Conservation (phyloP, 2,797 vertebrate species). For the Euthynnus affinis region DNA sequence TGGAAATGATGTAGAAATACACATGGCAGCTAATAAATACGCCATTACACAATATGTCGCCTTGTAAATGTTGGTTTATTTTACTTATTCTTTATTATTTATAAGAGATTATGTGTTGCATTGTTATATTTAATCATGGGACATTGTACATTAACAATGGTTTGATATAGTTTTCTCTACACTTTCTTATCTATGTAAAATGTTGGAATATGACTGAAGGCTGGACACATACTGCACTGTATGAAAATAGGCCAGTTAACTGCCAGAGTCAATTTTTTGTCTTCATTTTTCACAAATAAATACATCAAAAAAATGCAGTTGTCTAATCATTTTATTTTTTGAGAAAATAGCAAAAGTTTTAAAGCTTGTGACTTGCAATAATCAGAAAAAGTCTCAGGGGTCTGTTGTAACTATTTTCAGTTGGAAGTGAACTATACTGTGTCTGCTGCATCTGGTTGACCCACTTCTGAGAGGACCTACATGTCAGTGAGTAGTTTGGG, state of each 20-base stretch:
- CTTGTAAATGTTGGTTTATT: conserved; percentile 42
- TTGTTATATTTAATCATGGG: conserved; percentile 8
- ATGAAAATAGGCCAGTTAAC: not conserved
- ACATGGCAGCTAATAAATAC: conserved; percentile 51
- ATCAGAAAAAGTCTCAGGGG: not conserved
- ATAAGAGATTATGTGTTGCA: conserved; percentile 13
- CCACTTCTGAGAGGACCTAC: conserved; percentile 48
- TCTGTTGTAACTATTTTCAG: conserved; percentile 12
- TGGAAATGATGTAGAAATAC: conserved; percentile 20
- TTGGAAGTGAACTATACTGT: conserved; percentile 23
- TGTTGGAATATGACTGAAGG: conserved; percentile 7
- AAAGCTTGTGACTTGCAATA: not conserved
- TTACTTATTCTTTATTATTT: conserved; percentile 45
- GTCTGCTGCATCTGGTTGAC: conserved; percentile 50
- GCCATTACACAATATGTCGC: conserved; percentile 13
- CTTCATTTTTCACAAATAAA: conserved; percentile 54
- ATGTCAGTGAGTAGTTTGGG: conserved; percentile 35
- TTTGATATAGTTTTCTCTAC: not conserved
- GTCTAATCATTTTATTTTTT: not conserved
- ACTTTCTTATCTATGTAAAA: not conserved
- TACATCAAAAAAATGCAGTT: not conserved
- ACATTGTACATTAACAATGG: conserved; percentile 2
- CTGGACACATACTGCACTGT: conserved; percentile 14
- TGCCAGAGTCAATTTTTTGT: not conserved
- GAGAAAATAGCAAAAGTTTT: not conserved